Evolutionary conservation across 2,113 vertebrate genomes (phyloP).

Genomic region (Lampris megalopsis): DNA sequence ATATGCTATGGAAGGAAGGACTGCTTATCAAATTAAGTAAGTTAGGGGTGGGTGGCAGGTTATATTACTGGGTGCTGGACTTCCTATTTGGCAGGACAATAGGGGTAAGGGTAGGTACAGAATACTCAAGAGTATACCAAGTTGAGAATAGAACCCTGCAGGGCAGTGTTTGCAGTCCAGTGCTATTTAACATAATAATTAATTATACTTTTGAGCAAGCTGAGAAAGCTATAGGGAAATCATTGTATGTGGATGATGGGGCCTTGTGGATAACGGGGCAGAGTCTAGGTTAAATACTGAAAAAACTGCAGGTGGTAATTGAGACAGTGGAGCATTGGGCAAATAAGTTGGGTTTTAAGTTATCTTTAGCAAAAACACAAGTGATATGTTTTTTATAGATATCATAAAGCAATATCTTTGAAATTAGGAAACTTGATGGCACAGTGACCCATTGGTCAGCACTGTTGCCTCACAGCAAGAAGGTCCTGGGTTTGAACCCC

Average conservation of each 20-base stretch:
- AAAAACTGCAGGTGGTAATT: not conserved
- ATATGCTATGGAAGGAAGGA: slow-evolving; percentile 1
- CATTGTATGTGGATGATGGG: not conserved
- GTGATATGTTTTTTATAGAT: not conserved
- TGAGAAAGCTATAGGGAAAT: not conserved
- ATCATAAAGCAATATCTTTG: not conserved
- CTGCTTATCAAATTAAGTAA: not conserved
- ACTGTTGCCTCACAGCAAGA: too few species aligned
- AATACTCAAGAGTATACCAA: not conserved
- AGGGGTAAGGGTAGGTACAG: not conserved
- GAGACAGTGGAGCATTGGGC: not conserved
- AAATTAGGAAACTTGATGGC: not conserved
- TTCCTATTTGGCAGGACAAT: slow-evolving; percentile 1
- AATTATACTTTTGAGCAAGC: not conserved
- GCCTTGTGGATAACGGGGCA: not conserved
- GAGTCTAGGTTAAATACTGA: not conserved
- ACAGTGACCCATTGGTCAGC: not conserved
- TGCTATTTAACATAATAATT: not conserved
- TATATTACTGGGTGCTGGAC: not conserved
- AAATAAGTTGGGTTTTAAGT: not conserved
- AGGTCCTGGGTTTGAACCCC: too few species aligned
- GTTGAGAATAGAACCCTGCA: not conserved
- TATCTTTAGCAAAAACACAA: not conserved
- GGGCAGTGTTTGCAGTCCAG: not conserved
- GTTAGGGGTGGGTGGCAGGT: not conserved